Base-by-base conservation (phyloP, 37 sponge, comb jelly and placozoan species). In the Oscarella lobularis region DNA sequence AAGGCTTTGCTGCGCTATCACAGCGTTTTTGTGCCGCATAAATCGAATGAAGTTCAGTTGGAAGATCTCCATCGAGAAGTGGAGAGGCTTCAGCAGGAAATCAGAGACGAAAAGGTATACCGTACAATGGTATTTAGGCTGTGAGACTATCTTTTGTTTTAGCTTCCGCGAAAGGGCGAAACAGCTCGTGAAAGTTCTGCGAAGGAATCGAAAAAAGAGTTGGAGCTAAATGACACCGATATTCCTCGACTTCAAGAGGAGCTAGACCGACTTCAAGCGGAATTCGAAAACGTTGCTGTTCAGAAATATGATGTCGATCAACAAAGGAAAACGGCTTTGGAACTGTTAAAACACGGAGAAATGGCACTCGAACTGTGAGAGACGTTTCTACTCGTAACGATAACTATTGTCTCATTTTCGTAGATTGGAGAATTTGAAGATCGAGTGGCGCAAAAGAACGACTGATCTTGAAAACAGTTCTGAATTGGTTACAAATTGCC, bases 1-100 rank as follows among this genome's bases (percentile, higher is more conserved):
- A 65, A 86, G 0, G 38, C 89, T 31, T 76, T 88, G 37, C 77
- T 85, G 3, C 69, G 75, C 65, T 83, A 88, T 60, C 81, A 77
- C n/a, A 41, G 74, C 38, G 33, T 37, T 14, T 36, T 84, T 34
- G 71, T 82, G 31, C 84, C 82, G 3, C 72, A 76, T 31, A 74
- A 71, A 38, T 36, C 48, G 14, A 83, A 81, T 30, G 3, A 2
- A 1, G 86, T 29, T 5, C 75, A 65, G 27, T 31, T 74, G 65
- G 55, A 5, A n/a, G n/a, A n/a, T n/a, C n/a, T n/a, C n/a, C n/a
- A n/a, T n/a, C n/a, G n/a, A n/a, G n/a, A n/a, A n/a, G n/a, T n/a
- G n/a, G n/a, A n/a, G n/a, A n/a, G n/a, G n/a, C n/a, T n/a, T n/a
- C n/a, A n/a, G n/a, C n/a, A n/a, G n/a, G n/a, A n/a, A n/a, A n/a